Percentiles rank a stretch among this genome's conserved stretches.
These are phyloP conservation scores for Drosophila tropicalis DNA, from an alignment of 1,140 invertebrate species.

Conservation along the genomic window DNA sequence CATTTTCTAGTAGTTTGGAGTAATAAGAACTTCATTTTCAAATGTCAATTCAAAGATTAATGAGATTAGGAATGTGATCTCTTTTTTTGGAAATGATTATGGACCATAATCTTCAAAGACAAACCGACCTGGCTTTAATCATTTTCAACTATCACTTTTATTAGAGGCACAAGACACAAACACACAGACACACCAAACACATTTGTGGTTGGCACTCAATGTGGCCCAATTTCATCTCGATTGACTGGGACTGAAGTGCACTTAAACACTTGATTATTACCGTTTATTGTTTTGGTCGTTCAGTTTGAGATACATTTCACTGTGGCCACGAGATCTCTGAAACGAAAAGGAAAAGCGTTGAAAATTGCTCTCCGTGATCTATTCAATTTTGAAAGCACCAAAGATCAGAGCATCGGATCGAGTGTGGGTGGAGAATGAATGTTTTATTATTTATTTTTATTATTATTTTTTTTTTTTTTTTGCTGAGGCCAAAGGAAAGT, in stretches of 20 bases:
- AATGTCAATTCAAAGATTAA: background rate
- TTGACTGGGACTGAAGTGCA: slow-evolving; percentile 55
- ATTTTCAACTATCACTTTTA: slow-evolving; percentile 63
- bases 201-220: slow-evolving; percentile 64
- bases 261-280: slow-evolving; percentile 47
- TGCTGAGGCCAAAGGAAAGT: slow-evolving; percentile 60
- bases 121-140: slow-evolving; percentile 43
- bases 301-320: slow-evolving; percentile 61
- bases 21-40: background rate
- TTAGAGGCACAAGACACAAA: slow-evolving; percentile 14
- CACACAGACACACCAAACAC: slow-evolving; percentile 21
- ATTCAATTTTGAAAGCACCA: slow-evolving; percentile 50
- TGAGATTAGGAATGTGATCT: background rate
- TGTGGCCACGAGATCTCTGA: slow-evolving; percentile 9
- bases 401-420: slow-evolving; percentile 29
- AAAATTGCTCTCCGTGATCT: slow-evolving; percentile 68
- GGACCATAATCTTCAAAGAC: slow-evolving; percentile 10
- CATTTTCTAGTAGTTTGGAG: no score
- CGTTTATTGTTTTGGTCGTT: slow-evolving; percentile 57
- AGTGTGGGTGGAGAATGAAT: slow-evolving; percentile 64
- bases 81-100: background rate
- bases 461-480: slow-evolving; percentile 6
- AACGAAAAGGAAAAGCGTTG: slow-evolving; percentile 75
- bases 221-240: slow-evolving; percentile 61
- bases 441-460: slow-evolving; percentile 12